These are phyloP conservation scores for Eulithis testata DNA, from an alignment of 2,888 invertebrate genomes.

Conservation along the genomic window DNA sequence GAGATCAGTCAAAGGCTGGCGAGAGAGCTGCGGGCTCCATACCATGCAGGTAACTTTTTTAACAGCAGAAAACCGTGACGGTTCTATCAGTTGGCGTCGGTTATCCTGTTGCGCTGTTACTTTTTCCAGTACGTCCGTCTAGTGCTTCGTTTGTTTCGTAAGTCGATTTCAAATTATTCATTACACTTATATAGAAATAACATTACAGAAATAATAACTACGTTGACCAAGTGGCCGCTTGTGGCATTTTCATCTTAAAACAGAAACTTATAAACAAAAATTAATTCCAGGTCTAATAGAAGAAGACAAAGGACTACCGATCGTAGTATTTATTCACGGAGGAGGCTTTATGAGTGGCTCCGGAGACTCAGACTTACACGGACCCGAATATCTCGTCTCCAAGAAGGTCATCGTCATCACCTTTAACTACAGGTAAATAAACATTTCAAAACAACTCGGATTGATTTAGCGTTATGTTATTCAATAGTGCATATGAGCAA, in stretches of 20 bases:
- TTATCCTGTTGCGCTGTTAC: too few species aligned
- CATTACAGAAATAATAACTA: too few species aligned
- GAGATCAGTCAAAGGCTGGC: conserved; percentile 22
- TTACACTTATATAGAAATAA: too few species aligned
- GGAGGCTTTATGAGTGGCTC: conserved; percentile 76
- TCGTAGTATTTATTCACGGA: conserved; percentile 75
- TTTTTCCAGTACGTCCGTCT: too few species aligned
- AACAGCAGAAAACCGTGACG: neutral
- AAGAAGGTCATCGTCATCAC: conserved; percentile 72
- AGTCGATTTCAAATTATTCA: too few species aligned
- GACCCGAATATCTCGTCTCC: conserved; percentile 69
- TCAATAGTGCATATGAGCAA: too few species aligned
- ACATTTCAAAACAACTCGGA: too few species aligned
- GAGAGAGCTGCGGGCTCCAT: conserved; percentile 44
- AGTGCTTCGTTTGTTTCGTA: too few species aligned
- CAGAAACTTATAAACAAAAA: too few species aligned
- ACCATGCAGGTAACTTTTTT: conserved; percentile 33
- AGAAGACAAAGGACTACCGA: conserved; percentile 53
- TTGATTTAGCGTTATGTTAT: too few species aligned
- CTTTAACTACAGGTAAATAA: conserved; percentile 71
- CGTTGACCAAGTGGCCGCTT: too few species aligned
- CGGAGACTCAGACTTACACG: conserved; percentile 69
- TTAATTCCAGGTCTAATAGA: conserved; percentile 17
- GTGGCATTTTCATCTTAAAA: too few species aligned
- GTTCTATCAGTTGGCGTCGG: neutral